Base-by-base conservation (phyloP, 2,888 invertebrate species). In the Patella depressa region DNA sequence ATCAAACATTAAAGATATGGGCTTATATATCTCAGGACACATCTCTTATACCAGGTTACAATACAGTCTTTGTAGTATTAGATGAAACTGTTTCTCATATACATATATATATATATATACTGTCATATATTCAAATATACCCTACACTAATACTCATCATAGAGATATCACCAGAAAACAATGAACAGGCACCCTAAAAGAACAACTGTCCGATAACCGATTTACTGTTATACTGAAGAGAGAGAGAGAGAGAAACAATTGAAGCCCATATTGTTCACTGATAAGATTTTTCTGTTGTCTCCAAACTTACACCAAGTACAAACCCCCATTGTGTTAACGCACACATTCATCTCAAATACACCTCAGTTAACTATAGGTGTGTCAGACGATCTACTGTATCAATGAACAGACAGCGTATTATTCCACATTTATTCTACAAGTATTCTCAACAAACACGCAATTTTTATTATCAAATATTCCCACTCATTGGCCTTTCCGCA, bases 251-350 rank as follows among this genome's bases (percentile, higher is more conserved):
- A 45, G 45, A 45, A 45, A 45, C 45, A 45, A 45, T 45, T 45
- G 45, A 45, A 45, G 45, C 45, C 45, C 45, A 45, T 45, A 45
- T 45, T 45, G 45, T 45, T 45, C 45, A 45, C 45, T 45, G 45
- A 45, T 45, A 45, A 45, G 45, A 24, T 65, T 65, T 65, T 65
- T 65, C 65, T 65, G 65, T 65, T 65, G 65, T 65, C 65, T 65
- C 65, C 65, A 65, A 65, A 65, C 65, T 65, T 65, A 65, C 65
- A 65, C 59, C 11, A 65, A 65, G 65, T 65, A 65, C 65, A 65
- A 65, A 65, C 19, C 65, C 65, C 65, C 65, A 65, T 65, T 65
- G 65, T 65, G 24, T 65, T 65, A 65, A 19, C 65, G 65, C 24
- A 65, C 65, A 65, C 65, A 65, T 45, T 65, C 65, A 65, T 65